Conservation (phyloP, 1,140 invertebrate genomes). For the Hylaeus anthracinus region DNA sequence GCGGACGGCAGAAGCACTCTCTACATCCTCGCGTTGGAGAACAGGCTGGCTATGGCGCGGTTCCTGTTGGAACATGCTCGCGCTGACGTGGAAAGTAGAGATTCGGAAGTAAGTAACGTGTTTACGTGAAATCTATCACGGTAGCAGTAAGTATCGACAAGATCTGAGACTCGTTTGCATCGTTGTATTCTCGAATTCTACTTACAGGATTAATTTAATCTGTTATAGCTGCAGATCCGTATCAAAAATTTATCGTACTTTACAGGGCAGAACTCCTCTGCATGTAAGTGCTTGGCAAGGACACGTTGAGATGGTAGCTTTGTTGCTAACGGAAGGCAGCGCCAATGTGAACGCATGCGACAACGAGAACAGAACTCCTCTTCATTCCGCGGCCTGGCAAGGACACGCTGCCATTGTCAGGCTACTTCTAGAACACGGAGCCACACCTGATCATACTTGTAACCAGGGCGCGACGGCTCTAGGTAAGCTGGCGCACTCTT, state of each 20-base stretch:
- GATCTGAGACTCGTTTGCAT: neutral
- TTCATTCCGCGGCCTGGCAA: constrained; percentile 98
- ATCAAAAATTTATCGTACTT: constrained; percentile 10
- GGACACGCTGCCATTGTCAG: constrained; percentile 93
- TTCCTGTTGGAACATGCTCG: constrained; percentile 89
- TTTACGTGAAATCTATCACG: neutral
- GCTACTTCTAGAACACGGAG: constrained; percentile 89
- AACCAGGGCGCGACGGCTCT: constrained; percentile 96
- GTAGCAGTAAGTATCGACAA: constrained; percentile 1
- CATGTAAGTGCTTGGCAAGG: constrained; percentile 98
- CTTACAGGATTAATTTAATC: neutral
- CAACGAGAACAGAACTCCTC: constrained; percentile 92
- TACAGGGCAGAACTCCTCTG: constrained; percentile 91
- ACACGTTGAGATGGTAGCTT: constrained; percentile 92
- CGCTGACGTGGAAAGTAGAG: constrained; percentile 92
- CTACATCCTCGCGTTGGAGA: constrained; percentile 95
- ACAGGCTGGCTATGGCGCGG: constrained; percentile 91
- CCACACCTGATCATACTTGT: constrained; percentile 93
- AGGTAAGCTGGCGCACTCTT: constrained; percentile 75
- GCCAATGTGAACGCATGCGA: constrained; percentile 94
- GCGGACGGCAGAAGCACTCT: constrained; percentile 95
- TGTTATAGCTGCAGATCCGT: too few species aligned
- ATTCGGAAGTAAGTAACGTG: constrained; percentile 89
- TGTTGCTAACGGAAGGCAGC: constrained; percentile 88
- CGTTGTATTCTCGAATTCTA: neutral